Evolutionary conservation across 2,113 vertebrate species (phyloP).

Genomic region (Thermophis baileyi): DNA sequence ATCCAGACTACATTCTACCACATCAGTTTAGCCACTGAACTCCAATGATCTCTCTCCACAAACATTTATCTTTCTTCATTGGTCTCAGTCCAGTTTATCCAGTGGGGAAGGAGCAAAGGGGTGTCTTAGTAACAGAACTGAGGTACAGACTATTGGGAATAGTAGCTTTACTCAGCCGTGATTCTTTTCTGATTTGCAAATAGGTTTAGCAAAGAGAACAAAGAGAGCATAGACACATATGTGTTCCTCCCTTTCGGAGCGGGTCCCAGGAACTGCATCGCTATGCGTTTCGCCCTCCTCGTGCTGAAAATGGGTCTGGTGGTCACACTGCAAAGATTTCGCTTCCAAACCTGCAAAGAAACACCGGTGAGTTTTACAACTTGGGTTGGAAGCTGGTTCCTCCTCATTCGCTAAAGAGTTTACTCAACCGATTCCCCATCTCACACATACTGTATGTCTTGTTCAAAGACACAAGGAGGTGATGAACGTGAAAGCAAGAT

Average conservation of each 20-base stretch:
- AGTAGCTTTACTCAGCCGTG: not conserved
- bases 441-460: not conserved
- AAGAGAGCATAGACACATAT: conserved; percentile 64
- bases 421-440: too few relatives aligned
- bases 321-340: conserved; percentile 74
- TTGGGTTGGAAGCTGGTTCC: not conserved
- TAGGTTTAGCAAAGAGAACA: conserved; percentile 78
- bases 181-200: not conserved
- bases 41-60: not conserved
- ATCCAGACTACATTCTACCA: not conserved
- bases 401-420: not conserved
- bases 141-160: not conserved
- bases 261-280: conserved; percentile 81
- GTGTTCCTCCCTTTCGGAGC: conserved; percentile 77
- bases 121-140: conserved; percentile 7
- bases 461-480: not conserved
- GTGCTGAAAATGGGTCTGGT: conserved; percentile 69
- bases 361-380: conserved; percentile 69
- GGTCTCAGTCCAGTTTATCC: not conserved
- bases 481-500: not conserved
- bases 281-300: conserved; percentile 79
- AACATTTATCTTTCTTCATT: not conserved
- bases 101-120: not conserved
- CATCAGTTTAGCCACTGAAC: not conserved
- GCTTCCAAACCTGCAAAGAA: conserved; percentile 72